phyloP scores from a whole-genome alignment of 2,113 vertebrate species.

The Oplegnathus fasciatus region DNA sequence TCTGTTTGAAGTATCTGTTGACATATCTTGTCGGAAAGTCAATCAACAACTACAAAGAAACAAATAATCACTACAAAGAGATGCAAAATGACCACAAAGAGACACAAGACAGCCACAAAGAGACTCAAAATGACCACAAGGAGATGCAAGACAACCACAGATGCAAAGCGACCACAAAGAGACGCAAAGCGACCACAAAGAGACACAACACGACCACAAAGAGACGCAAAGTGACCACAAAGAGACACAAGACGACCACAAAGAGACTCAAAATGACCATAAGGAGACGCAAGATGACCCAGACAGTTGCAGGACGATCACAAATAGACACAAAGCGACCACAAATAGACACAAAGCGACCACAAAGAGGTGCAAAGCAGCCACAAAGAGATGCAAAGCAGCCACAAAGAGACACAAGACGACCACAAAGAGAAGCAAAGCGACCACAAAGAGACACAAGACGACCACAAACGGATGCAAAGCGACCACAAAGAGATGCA shows the following conservation, averaged over 20 bases:
- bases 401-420: not conserved
- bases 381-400: not conserved
- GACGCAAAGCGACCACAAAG: too few relatives aligned
- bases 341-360: not conserved
- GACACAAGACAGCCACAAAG: not conserved
- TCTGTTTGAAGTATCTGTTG: not conserved
- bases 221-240: not conserved
- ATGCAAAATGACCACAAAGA: not conserved
- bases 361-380: not conserved
- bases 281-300: not conserved
- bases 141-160: not conserved
- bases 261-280: too few relatives aligned
- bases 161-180: not conserved
- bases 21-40: not conserved
- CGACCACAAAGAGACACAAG: too few relatives aligned
- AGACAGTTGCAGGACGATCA: too few relatives aligned
- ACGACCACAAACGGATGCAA: too few relatives aligned
- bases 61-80: not conserved
- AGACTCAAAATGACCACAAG: not conserved
- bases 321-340: not conserved
- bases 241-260: not conserved
- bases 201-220: not conserved
- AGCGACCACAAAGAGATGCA: too few relatives aligned
- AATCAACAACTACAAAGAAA: not conserved
- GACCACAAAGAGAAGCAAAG: too few relatives aligned